Evolutionary conservation across 2,797 vertebrate species (phyloP), one percentile per base, ranked within the genome.

Genomic region (Furcifer pardalis): DNA sequence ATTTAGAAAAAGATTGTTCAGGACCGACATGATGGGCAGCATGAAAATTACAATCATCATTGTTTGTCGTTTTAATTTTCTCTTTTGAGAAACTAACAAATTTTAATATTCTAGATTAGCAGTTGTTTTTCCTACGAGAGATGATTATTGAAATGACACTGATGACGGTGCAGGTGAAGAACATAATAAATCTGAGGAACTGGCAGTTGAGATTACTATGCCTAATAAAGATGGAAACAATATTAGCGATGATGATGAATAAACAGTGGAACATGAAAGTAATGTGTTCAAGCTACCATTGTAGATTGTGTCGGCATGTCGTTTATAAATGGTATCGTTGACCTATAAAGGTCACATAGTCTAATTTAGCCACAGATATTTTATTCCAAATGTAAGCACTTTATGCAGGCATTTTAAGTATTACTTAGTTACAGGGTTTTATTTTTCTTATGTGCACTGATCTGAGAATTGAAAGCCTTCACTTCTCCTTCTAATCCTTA

Each of bases 111-210:
- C 37, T n/a, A 78, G 49, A 86, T 91, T 69, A 91, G 77, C n/a
- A 0, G 0, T 82, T 88, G 83, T 90, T 90, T 91, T 87, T 77
- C 77, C 80, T 89, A 84, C 86, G 81, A 91, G 82, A 86, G 87
- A 85, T 19, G 1, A 84, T 87, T 76, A 77, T 52, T 84, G 0
- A 0, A 82, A 69, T 89, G 73, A 83, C 85, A 72, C 32, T 82
- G 86, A 85, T 85, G 80, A 81, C 72, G 88, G 88, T 91, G 66
- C 37, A 52, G 82, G 86, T 86, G 87, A 85, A 60, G 86, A 92
- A 74, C 77, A 37, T 85, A 90, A 92, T 86, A 85, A 90, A 92
- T 91, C 87, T 89, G 27, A 72, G 15, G 44, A 89, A 90, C 87
- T 30, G 75, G 81, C 86, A 90, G 91, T 60, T 90, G 69, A 87